Conservation (phyloP, 1,140 invertebrate genomes). For the Popillia japonica region DNA sequence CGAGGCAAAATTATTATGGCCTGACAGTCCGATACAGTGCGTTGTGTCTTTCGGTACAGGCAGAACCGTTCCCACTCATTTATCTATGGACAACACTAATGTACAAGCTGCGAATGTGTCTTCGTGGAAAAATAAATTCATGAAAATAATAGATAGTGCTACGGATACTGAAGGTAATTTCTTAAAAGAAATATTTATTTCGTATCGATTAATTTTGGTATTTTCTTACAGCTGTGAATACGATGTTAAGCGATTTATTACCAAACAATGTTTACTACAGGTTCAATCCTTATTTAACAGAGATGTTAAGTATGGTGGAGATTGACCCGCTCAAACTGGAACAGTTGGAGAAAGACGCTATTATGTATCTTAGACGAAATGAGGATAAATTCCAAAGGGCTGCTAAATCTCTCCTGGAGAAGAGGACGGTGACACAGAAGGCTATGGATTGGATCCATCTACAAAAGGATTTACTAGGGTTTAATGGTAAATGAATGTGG, state of each 20-base stretch:
- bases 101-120: slow-evolving; percentile 53
- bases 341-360: slow-evolving; percentile 71
- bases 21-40: slow-evolving; percentile 79
- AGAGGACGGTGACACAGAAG: slow-evolving; percentile 61
- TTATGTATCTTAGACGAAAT: slow-evolving; percentile 80
- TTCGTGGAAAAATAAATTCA: slow-evolving; percentile 82
- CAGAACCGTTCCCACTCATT: slow-evolving; percentile 61
- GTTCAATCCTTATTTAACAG: slow-evolving; percentile 89
- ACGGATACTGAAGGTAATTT: slow-evolving; percentile 91
- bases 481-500: background rate
- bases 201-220: no score
- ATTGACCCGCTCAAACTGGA: slow-evolving; percentile 73
- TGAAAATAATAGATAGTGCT: slow-evolving; percentile 87
- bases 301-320: slow-evolving; percentile 85
- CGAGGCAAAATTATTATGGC: slow-evolving; percentile 88
- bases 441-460: slow-evolving; percentile 62
- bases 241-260: slow-evolving; percentile 82
- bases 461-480: slow-evolving; percentile 8
- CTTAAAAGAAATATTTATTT: no score
- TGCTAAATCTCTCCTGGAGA: slow-evolving; percentile 62
- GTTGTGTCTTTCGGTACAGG: slow-evolving; percentile 91
- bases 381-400: slow-evolving; percentile 75
- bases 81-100: slow-evolving; percentile 55
- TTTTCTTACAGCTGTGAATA: slow-evolving; percentile 75
- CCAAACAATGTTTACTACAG: slow-evolving; percentile 83